These are phyloP conservation scores for Lysandra coridon DNA, from an alignment of 2,888 invertebrate genomes.

Conservation along the genomic window DNA sequence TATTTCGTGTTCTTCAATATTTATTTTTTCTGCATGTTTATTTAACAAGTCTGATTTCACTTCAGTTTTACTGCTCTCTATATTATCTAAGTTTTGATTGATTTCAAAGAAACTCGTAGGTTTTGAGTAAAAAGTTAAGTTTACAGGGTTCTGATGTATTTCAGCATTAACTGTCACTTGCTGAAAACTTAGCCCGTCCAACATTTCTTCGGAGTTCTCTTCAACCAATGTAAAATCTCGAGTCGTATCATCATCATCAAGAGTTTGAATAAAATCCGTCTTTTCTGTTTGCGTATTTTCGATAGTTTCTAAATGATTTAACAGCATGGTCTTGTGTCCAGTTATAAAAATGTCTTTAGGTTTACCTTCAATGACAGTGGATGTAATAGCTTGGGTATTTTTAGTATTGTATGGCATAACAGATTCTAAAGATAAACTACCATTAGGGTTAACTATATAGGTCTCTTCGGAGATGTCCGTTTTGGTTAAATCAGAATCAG, in stretches of 20 bases:
- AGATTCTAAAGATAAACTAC: constrained; percentile 1
- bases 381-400: not conserved
- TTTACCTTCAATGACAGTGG: not conserved
- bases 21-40: constrained; percentile 1
- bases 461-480: constrained; percentile 1
- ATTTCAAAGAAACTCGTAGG: constrained; percentile 1
- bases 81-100: not conserved
- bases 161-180: constrained; percentile 1
- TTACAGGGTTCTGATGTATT: constrained; percentile 1
- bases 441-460: not conserved
- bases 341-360: constrained; percentile 1
- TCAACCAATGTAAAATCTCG: constrained; percentile 1
- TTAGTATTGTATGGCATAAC: not conserved
- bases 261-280: not conserved
- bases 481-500: not conserved
- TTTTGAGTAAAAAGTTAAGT: constrained; percentile 1
- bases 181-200: constrained; percentile 1
- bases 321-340: not conserved
- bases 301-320: not conserved
- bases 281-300: not conserved
- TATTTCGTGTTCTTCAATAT: not conserved
- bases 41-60: constrained; percentile 1
- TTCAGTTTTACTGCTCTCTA: constrained; percentile 1
- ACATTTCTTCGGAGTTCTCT: not conserved
- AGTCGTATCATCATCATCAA: not conserved